These are phyloP conservation scores for Rhea pennata DNA, from an alignment of 2,113 vertebrate species.

Conservation along the genomic window DNA sequence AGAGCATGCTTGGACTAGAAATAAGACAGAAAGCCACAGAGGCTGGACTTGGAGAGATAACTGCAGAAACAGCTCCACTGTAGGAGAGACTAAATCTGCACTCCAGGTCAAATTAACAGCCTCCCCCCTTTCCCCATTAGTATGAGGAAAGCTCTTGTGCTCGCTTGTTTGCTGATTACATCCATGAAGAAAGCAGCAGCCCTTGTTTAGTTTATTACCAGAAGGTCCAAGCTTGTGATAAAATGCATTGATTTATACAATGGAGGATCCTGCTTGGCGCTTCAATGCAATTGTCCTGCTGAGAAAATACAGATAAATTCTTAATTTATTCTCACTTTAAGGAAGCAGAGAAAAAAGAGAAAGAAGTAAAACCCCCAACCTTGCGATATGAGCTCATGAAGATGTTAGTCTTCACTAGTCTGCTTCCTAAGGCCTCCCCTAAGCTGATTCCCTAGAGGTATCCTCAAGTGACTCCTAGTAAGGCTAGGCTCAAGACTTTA, in stretches of 20 bases:
- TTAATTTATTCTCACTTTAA: conserved; percentile 64
- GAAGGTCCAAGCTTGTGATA: conserved; percentile 70
- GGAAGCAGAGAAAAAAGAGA: not conserved
- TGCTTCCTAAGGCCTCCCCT: not conserved
- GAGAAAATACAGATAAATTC: conserved; percentile 75
- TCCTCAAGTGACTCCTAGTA: not conserved
- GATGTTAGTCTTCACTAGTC: not conserved
- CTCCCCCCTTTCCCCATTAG: not conserved
- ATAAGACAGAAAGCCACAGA: conserved; percentile 60
- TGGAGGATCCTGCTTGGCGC: conserved; percentile 68
- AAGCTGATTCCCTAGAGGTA: not conserved
- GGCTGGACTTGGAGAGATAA: conserved; percentile 72
- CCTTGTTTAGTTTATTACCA: conserved; percentile 78
- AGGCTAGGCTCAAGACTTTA: not conserved
- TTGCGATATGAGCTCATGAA: not conserved
- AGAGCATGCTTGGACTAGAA: conserved; percentile 72
- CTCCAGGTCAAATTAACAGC: conserved; percentile 73
- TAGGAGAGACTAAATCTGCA: conserved; percentile 55
- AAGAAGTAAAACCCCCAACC: not conserved
- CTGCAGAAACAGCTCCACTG: conserved; percentile 43
- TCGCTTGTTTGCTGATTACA: conserved; percentile 76
- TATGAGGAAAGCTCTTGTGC: conserved; percentile 51
- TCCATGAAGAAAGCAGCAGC: conserved; percentile 52
- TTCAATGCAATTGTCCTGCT: conserved; percentile 59
- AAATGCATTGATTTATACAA: conserved; percentile 76